These are phyloP conservation scores for Aphrocallistes beatrix DNA, from an alignment of 37 sponge, comb jelly and placozoan genomes.

Conservation along the genomic window DNA sequence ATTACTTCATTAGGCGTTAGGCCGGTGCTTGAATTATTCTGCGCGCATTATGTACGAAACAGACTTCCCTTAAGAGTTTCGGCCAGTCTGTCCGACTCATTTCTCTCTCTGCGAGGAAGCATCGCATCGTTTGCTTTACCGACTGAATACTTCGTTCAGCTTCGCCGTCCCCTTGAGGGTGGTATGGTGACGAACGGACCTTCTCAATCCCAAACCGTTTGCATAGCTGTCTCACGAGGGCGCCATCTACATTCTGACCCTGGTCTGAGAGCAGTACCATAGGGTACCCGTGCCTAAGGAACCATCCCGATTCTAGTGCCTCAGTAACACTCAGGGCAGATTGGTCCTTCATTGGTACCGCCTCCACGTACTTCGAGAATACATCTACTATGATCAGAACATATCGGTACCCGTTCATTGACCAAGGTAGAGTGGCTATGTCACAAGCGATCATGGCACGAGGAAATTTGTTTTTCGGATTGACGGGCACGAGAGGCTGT, in stretches of 20 bases:
- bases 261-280: not conserved
- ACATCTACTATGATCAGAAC: not conserved
- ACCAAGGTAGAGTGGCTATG: not conserved
- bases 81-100: not conserved
- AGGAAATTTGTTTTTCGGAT: not conserved
- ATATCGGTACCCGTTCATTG: not conserved
- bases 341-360: not conserved
- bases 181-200: not conserved
- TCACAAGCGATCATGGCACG: not conserved
- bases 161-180: not conserved
- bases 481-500: not conserved
- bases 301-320: not conserved
- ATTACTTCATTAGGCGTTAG: not conserved
- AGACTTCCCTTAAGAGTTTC: not conserved
- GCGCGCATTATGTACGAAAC: not conserved
- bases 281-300: not conserved
- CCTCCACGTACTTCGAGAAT: not conserved
- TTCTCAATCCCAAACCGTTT: slow-evolving; percentile 4
- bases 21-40: not conserved
- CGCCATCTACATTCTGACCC: not conserved
- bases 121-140: not conserved
- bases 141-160: not conserved
- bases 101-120: not conserved
- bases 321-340: not conserved
- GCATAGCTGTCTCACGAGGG: not conserved